Percentiles rank a stretch among this genome's conserved stretches.
Evolutionary conservation across 2,888 invertebrate genomes (phyloP).

Genomic region (Lochmaea capreae): DNA sequence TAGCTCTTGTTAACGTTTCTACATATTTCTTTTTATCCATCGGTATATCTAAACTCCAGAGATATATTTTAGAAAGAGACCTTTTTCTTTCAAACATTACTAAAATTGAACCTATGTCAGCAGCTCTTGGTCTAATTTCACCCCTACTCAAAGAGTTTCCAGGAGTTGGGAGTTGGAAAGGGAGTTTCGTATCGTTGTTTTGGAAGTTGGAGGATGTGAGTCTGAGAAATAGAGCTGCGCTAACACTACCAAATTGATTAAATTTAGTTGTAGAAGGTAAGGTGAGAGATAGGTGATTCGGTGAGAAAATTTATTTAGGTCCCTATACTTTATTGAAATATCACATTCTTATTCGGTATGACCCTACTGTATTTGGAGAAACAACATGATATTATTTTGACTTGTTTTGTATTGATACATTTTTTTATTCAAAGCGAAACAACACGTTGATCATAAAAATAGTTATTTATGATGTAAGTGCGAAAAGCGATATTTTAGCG

Average conservation of each 20-base stretch:
- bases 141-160: conserved; percentile 1
- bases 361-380: too few species aligned
- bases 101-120: background rate
- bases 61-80: background rate
- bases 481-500: too few species aligned
- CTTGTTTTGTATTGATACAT: too few species aligned
- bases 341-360: background rate
- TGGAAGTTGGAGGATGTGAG: conserved; percentile 24
- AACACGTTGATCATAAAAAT: too few species aligned
- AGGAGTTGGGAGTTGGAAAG: conserved; percentile 7
- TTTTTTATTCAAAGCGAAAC: too few species aligned
- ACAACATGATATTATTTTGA: too few species aligned
- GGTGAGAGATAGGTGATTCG: conserved; percentile 15
- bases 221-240: conserved; percentile 13
- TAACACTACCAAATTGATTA: conserved; percentile 32
- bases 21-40: background rate
- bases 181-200: conserved; percentile 22
- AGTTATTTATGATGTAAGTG: too few species aligned
- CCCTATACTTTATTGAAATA: background rate
- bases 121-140: conserved; percentile 12
- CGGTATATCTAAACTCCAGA: background rate
- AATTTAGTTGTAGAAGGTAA: conserved; percentile 28
- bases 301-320: conserved; percentile 3
- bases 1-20: too few species aligned
- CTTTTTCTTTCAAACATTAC: conserved; percentile 1